A percentile compares a stretch with the other conserved stretches of the same genome.
phyloP scores from a whole-genome alignment of 2,888 invertebrate genomes.

The Campaea margaritaria region DNA sequence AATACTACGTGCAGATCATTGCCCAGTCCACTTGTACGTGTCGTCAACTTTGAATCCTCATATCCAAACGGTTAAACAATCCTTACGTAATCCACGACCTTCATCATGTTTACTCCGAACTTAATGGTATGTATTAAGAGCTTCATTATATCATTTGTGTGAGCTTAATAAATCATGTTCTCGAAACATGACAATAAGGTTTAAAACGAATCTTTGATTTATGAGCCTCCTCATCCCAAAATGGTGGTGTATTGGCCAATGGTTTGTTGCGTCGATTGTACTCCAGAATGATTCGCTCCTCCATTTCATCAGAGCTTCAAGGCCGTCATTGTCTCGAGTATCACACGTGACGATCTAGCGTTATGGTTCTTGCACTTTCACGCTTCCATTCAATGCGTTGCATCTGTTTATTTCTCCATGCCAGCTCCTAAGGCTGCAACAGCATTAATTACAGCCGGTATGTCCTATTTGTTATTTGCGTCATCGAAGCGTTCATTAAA shows the following conservation, averaged over 20 bases:
- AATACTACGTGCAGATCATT: slow-evolving; percentile 34
- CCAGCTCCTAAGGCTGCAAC: slow-evolving; percentile 14
- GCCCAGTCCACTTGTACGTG: slow-evolving; percentile 26
- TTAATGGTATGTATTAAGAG: slow-evolving; percentile 35
- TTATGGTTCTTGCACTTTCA: slow-evolving; percentile 49
- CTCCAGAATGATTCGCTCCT: slow-evolving; percentile 56
- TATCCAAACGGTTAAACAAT: slow-evolving; percentile 25
- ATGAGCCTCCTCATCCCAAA: slow-evolving; percentile 56
- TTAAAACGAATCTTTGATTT: slow-evolving; percentile 61
- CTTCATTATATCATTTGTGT: slow-evolving; percentile 41
- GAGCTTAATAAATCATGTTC: slow-evolving; percentile 49
- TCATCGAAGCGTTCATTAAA: slow-evolving; percentile 22
- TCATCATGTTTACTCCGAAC: slow-evolving; percentile 36
- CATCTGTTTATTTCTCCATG: slow-evolving; percentile 29
- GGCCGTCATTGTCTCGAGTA: slow-evolving; percentile 69
- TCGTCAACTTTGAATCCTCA: slow-evolving; percentile 31
- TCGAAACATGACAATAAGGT: slow-evolving; percentile 55
- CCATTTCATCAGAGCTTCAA: slow-evolving; percentile 59
- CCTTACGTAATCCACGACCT: slow-evolving; percentile 44
- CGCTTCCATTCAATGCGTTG: slow-evolving; percentile 41
- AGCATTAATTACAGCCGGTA: slow-evolving; percentile 15
- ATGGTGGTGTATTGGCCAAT: slow-evolving; percentile 54
- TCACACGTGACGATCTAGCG: slow-evolving; percentile 59
- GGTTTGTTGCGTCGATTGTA: slow-evolving; percentile 52
- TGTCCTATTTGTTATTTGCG: slow-evolving; percentile 21